Base-by-base conservation (phyloP, 2,797 vertebrate species). In the Protonibea diacanthus region DNA sequence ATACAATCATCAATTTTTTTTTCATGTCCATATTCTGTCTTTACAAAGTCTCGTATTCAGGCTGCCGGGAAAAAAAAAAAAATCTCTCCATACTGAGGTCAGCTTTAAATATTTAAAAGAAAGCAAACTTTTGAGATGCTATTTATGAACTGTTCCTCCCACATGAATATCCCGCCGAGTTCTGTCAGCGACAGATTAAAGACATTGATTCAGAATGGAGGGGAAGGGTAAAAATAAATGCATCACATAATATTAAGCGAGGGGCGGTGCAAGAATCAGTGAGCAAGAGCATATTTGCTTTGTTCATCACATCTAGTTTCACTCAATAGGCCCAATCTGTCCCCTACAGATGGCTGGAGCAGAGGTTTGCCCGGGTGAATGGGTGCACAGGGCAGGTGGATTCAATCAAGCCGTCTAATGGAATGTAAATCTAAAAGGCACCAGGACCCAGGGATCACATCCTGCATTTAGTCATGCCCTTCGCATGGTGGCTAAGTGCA, bases 381-480 rank as follows among this genome's bases (percentile, higher is more conserved):
- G 89, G 79, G 79, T 81, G 78, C 86, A 70, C 44, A 64, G 87
- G 89, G 80, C 91, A 91, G 91, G 89, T 92, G 92, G 91, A 91
- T 90, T 90, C 91, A 91, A 91, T 94, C 92, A 91, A 84, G 73
- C 84, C 72, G 38, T 90, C 85, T 90, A 94, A 93, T 92, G 90
- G 86, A 90, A 94, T 92, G 90, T 93, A 92, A 92, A 93, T 91
- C 87, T 86, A 79, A 85, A 81, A 81, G 77, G 74, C 80, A 67
- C 71, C 64, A 55, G 72, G 83, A 88, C 76, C 59, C 74, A 53
- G 70, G 58, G 77, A 87, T 88, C 84, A 79, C 80, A 60, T 78
- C 78, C 82, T 85, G 83, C 73, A 23, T 82, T 89, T 86, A 91
- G 85, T 88, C 82, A 76, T 80, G 80, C 74, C 77, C 78, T 82